phyloP scores from a whole-genome alignment of 2,797 vertebrate genomes.

The Oryzias dopingdopingensis region DNA sequence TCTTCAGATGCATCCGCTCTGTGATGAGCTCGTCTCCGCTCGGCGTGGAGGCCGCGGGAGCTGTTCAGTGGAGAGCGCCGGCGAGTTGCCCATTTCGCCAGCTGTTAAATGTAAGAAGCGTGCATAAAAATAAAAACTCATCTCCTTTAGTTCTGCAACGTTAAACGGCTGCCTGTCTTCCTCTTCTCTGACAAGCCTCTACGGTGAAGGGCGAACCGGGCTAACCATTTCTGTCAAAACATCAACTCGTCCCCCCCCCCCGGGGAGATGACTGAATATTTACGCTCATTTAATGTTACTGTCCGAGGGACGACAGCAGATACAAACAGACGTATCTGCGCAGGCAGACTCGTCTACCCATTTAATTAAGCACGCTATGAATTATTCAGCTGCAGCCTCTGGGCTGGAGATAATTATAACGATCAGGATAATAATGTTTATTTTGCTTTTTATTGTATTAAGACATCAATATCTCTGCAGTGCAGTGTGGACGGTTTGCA shows the following conservation, averaged over 20 bases:
- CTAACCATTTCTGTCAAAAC: conserved; percentile 35
- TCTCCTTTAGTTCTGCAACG: conserved; percentile 23
- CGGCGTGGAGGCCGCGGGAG: conserved; percentile 22
- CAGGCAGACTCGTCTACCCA: conserved; percentile 63
- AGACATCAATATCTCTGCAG: conserved; percentile 78
- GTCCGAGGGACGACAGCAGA: conserved; percentile 51
- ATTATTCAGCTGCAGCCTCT: conserved; percentile 81
- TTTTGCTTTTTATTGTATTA: conserved; percentile 84
- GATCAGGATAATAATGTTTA: conserved; percentile 84
- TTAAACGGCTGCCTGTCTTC: conserved; percentile 54
- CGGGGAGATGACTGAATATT: conserved; percentile 61
- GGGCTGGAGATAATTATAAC: conserved; percentile 83
- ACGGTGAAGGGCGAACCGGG: conserved; percentile 49
- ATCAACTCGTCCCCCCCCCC: conserved; percentile 38
- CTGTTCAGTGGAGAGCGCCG: conserved; percentile 33
- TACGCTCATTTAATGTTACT: conserved; percentile 61
- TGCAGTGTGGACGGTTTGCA: conserved; percentile 65
- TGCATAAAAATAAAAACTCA: conserved; percentile 20
- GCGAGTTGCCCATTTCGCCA: conserved; percentile 49
- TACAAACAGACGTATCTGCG: conserved; percentile 33
- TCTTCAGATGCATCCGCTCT: conserved; percentile 44
- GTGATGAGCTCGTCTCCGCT: conserved; percentile 25
- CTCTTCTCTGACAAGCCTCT: conserved; percentile 40
- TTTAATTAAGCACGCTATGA: conserved; percentile 82
- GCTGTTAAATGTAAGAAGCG: conserved; percentile 53